Evolutionary conservation across 2,113 vertebrate genomes (phyloP), one percentile per base, ranked within the genome.

Genomic region (Platysteira castanea): DNA sequence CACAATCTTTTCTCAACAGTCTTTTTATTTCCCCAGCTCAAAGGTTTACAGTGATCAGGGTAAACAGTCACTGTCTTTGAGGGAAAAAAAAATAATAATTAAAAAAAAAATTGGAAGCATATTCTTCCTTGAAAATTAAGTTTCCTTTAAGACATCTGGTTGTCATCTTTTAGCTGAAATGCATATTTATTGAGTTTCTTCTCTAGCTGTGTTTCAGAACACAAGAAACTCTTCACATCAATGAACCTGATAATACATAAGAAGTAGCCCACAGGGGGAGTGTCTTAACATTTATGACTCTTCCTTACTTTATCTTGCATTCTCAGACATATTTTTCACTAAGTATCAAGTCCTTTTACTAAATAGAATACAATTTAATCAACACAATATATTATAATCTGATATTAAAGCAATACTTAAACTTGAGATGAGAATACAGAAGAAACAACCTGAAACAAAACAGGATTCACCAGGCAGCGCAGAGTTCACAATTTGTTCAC

Each of bases 401-500:
- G 28, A 77, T 76, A 75, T 20, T 50, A 80, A 95, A 31, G 39
- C 68, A 77, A 50, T 15, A 23, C 30, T 73, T 46, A 61, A 60
- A 81, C 19, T 94, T 2, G 6, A 93, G 56, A 69, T 56, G 46
- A 53, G 17, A 28, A 64, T 92, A 28, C 14, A 92, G 84, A 92
- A 87, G 7, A 94, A 87, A 71, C 28, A 93, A 90, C 30, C 37
- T 2, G 8, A 95, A 97, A 53, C 69, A 90, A 96, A 96, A 77
- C 73, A 87, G 61, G 84, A 93, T 92, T 87, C 83, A 50, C 31
- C 77, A 95, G 50, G 84, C 93, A 93, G 41, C 76, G 42, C 1
- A 31, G 76, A 92, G 95, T 96, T 96, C 95, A 94, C 59, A 81
- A 84, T 93, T 89, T 94, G n/a, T 91, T 95, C 93, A 78, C 88